Evolutionary conservation across 2,888 invertebrate species (phyloP).

Genomic region (Monochamus alternatus): DNA sequence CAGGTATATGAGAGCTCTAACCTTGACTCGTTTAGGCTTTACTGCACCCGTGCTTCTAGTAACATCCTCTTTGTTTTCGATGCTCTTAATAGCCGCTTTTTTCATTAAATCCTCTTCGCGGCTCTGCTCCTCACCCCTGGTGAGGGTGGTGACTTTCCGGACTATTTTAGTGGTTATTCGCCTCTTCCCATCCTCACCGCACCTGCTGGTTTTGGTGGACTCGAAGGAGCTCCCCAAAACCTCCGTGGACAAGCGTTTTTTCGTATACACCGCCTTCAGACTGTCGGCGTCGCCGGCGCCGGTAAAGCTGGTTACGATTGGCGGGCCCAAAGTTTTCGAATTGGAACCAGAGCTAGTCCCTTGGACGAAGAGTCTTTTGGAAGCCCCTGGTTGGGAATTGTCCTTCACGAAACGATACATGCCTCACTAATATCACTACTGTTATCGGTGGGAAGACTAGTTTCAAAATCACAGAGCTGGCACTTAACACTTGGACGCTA

Average conservation of each 20-base stretch:
- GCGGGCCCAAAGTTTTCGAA: slow-evolving; percentile 60
- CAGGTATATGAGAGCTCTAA: slow-evolving; percentile 66
- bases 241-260: slow-evolving; percentile 87
- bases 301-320: slow-evolving; percentile 67
- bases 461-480: slow-evolving; percentile 12
- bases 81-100: slow-evolving; percentile 73
- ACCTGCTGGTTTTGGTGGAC: slow-evolving; percentile 87
- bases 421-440: slow-evolving; percentile 37
- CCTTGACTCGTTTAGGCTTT: slow-evolving; percentile 85
- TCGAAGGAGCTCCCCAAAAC: slow-evolving; percentile 89
- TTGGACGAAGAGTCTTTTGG: slow-evolving; percentile 84
- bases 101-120: slow-evolving; percentile 80
- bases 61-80: slow-evolving; percentile 74
- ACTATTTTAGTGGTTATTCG: slow-evolving; percentile 90
- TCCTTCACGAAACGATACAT: slow-evolving; percentile 90
- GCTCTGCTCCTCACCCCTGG: slow-evolving; percentile 88
- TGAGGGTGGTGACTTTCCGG: slow-evolving; percentile 90
- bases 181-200: slow-evolving; percentile 84
- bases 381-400: slow-evolving; percentile 67
- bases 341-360: slow-evolving; percentile 72
- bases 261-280: slow-evolving; percentile 86
- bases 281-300: slow-evolving; percentile 68
- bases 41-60: slow-evolving; percentile 73
- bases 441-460: background rate
- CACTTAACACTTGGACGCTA: background rate